Conservation (phyloP, 2,888 invertebrate genomes). For the Agriotes lineatus region DNA sequence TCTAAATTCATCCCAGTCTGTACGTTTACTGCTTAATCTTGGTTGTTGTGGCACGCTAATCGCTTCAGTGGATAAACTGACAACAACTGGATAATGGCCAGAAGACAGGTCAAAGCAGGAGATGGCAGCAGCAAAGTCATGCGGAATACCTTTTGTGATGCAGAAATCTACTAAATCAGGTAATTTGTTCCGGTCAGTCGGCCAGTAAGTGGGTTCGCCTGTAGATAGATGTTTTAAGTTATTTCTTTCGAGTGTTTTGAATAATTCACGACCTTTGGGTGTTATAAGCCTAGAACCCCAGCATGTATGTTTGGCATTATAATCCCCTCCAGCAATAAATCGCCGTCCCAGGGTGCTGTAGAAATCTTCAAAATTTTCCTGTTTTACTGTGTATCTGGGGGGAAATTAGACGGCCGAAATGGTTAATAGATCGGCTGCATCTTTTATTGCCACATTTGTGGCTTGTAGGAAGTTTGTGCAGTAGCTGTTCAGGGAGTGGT, state of each 20-base stretch:
- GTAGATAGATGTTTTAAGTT: slow-evolving; percentile 33
- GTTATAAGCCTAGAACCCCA: slow-evolving; percentile 32
- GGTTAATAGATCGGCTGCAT: slow-evolving; percentile 10
- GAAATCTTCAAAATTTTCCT: slow-evolving; percentile 24
- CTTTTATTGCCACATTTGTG: slow-evolving; percentile 23
- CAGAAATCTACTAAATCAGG: slow-evolving; percentile 48
- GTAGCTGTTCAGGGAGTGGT: slow-evolving; percentile 22
- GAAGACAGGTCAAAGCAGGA: slow-evolving; percentile 43
- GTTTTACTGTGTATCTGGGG: slow-evolving; percentile 10
- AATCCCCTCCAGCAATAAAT: slow-evolving; percentile 32
- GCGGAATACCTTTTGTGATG: slow-evolving; percentile 35
- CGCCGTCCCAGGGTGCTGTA: slow-evolving; percentile 20
- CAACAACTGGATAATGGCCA: slow-evolving; percentile 29
- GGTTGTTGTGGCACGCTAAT: slow-evolving; percentile 33
- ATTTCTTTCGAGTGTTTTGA: slow-evolving; percentile 14
- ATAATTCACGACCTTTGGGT: slow-evolving; percentile 23
- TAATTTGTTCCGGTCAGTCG: slow-evolving; percentile 40
- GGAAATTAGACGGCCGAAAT: slow-evolving; percentile 28
- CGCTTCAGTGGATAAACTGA: background rate
- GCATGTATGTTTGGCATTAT: slow-evolving; percentile 29
- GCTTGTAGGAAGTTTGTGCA: slow-evolving; percentile 26
- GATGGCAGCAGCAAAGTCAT: slow-evolving; percentile 16
- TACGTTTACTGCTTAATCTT: slow-evolving; percentile 15
- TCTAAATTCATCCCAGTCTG: slow-evolving; percentile 37
- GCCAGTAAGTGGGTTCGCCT: slow-evolving; percentile 48